Percentiles rank a stretch among this genome's conserved stretches.
These are phyloP conservation scores for Corydoras sp. DNA, from an alignment of 2,113 vertebrate genomes.

Conservation along the genomic window DNA sequence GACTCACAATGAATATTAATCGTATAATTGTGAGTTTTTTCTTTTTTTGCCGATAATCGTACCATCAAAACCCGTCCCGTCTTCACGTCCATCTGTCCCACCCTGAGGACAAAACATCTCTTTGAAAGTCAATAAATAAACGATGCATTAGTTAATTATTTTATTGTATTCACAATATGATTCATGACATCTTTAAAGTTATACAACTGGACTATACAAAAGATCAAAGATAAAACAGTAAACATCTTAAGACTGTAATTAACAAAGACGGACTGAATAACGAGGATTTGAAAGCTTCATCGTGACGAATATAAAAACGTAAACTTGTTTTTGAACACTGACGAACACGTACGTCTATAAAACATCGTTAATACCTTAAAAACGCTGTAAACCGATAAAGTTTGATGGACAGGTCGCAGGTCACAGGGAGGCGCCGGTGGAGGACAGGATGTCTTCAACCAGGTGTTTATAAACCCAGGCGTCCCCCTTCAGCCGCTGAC, in stretches of 20 bases:
- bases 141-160: background rate
- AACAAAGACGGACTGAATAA: background rate
- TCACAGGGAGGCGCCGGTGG: conserved; percentile 63
- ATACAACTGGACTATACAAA: conserved; percentile 10
- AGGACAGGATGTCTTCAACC: conserved; percentile 83
- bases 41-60: no score
- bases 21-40: no score
- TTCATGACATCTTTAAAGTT: background rate
- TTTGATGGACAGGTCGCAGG: background rate
- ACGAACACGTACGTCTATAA: background rate
- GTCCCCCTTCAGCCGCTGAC: conserved; percentile 87
- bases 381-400: background rate
- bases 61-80: no score
- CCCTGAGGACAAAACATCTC: no score
- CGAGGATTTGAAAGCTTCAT: background rate
- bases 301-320: background rate
- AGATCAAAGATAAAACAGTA: background rate
- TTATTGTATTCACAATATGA: conserved; percentile 10
- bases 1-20: no score
- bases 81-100: no score
- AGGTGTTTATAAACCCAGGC: conserved; percentile 95
- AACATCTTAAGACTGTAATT: conserved; percentile 13
- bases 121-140: no score
- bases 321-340: background rate
- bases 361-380: background rate